Base-by-base conservation (phyloP, 1,140 invertebrate species). In the Drosophila mayri region DNA sequence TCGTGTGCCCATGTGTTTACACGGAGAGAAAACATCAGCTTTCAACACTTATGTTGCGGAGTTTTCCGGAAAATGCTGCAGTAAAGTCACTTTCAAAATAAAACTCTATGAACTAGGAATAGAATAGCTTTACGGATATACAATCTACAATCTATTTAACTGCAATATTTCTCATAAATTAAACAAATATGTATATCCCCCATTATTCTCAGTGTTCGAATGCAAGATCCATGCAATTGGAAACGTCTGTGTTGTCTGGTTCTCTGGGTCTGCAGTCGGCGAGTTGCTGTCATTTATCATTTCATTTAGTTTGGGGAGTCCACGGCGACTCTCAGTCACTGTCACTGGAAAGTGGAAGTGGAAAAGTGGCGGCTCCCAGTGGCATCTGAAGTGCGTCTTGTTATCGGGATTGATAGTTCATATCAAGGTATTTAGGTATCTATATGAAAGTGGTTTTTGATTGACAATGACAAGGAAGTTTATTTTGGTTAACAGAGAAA, bases 271-370 rank as follows among this genome's bases (percentile, higher is more conserved):
- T 84, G 65, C 73, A 67, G 64, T n/a, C n/a, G n/a, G n/a, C n/a
- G n/a, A n/a, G n/a, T 47, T 65, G 70, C 81, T 81, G 79, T 86
- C 84, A 86, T 86, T 86, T 88, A 86, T 86, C 83, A 86, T 86
- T 76, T 83, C 52, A 68, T 72, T 71, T 70, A 18, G 49, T 57
- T 44, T 18, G 63, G 54, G 20, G 35, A 40, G 54, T 57, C 16
- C 20, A 12, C 30, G 54, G 40, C 35, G n/a, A 28, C 50, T 71
- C 52, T 58, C 65, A 32, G 66, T 49, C 66, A 71, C 28, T 58
- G 66, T 49, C 66, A 37, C 43, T 58, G 35, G 43, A 74, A 62
- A 60, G 65, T 70, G 50, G 50, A 70, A 72, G 66, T 70, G 50
- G 50, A 58, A 66, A 76, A 76, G 72, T 59, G 47, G 54, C 65